These are phyloP conservation scores for Myripristis murdjan DNA, from an alignment of 2,797 vertebrate genomes.

Conservation along the genomic window DNA sequence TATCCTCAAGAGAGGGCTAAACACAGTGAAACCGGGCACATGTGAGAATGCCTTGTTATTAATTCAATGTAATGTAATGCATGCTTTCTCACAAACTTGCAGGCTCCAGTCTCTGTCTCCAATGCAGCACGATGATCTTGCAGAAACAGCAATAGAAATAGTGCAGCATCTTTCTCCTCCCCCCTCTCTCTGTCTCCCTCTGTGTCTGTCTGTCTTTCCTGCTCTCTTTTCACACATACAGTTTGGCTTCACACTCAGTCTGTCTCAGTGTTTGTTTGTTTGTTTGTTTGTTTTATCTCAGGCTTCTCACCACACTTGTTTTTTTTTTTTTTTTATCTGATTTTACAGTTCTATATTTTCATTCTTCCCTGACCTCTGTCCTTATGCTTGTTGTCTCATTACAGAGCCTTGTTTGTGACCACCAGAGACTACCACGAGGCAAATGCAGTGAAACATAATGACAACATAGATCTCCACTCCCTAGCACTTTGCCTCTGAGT, in stretches of 20 bases:
- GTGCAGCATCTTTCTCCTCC: slow-evolving; percentile 19
- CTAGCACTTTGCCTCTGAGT: slow-evolving; percentile 7
- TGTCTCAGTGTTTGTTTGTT: too few relatives aligned
- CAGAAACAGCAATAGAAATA: slow-evolving; percentile 51
- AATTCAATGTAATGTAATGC: slow-evolving; percentile 43
- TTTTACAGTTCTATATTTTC: neutral
- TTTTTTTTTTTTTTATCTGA: neutral
- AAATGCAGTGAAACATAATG: neutral
- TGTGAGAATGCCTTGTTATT: slow-evolving; percentile 21
- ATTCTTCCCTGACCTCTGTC: neutral
- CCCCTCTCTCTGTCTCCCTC: slow-evolving; percentile 4
- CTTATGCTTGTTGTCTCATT: slow-evolving; percentile 10
- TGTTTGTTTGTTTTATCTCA: too few relatives aligned
- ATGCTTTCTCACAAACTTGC: slow-evolving; percentile 34
- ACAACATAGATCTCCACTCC: neutral
- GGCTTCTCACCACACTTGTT: neutral
- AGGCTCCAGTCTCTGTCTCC: slow-evolving; percentile 37
- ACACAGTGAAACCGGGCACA: slow-evolving; percentile 16
- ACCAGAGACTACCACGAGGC: neutral
- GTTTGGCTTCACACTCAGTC: neutral
- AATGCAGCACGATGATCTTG: slow-evolving; percentile 72
- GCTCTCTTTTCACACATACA: neutral
- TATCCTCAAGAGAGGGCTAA: slow-evolving; percentile 7
- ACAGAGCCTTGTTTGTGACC: neutral
- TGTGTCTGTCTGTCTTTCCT: neutral